Evolutionary conservation across 2,888 invertebrate species (phyloP), one percentile per base, ranked within the genome.

Genomic region (Pimpla rufipes): DNA sequence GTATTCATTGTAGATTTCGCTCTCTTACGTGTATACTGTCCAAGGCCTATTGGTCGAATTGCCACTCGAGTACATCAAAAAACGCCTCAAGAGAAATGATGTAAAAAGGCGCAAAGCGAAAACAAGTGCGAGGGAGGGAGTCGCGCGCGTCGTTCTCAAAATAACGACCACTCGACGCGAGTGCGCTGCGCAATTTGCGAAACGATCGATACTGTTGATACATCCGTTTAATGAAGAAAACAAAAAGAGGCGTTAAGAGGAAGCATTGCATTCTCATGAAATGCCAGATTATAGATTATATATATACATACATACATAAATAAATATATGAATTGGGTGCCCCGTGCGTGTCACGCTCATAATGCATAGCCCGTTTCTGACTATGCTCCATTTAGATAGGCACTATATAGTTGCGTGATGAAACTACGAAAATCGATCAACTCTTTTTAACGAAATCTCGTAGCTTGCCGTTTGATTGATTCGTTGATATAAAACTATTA

Each of bases 301-400:
- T 76, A 70, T 35, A 77, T 42, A 55, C 52, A 70, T 35, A 62
- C 45, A 67, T 50, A 75, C 23, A 55, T 55, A 77, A 37, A 59
- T 74, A 71, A 59, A 78, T 85, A 84, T 78, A 81, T 80, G 66
- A 85, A 81, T 84, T 75, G 68, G 79, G 59, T 79, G 79, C 67
- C 76, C 66, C 52, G 59, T 55, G 75, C 81, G 82, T 79, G 70
- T 79, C 78, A 83, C 78, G 76, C 83, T 86, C 79, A 80, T 83
- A 78, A 75, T 50, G 80, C 77, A 73, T 84, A 71, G 79, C 79
- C 79, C 78, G 42, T 79, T 77, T 84, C 70, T 74, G 81, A 67
- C 79, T 73, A 84, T 68, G 71, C 79, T 79, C 71, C 79, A 85
- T 67, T 86, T 88, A 89, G 89, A 88, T 90, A 90, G 90, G 87